phyloP scores from a whole-genome alignment of 1,140 invertebrate species.

The Paracyclopina nana region DNA sequence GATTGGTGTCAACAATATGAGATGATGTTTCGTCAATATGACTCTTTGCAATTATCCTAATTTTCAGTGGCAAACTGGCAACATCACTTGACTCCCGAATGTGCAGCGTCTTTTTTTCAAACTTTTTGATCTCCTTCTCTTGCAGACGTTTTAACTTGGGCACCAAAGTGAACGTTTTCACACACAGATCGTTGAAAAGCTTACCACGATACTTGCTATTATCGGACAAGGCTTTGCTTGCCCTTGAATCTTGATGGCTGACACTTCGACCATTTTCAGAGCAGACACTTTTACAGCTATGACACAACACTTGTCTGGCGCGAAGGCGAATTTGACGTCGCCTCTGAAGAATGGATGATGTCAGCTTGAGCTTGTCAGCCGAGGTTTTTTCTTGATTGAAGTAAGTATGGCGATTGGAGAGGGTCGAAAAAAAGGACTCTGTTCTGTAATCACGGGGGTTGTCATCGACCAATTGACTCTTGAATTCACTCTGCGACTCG shows the following conservation, averaged over 20 bases:
- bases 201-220: not conserved
- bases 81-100: not conserved
- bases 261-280: conserved; percentile 13
- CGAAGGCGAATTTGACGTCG: conserved; percentile 1
- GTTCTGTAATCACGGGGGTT: not conserved
- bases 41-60: not conserved
- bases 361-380: not conserved
- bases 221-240: not conserved
- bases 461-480: conserved; percentile 1
- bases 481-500: too few relatives aligned
- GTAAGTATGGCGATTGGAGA: conserved; percentile 9
- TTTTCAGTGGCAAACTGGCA: not conserved
- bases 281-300: conserved; percentile 11
- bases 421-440: not conserved
- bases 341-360: not conserved
- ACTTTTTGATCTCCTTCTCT: conserved; percentile 1
- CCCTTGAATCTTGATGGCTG: not conserved
- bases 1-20: not conserved
- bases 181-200: not conserved
- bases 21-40: not conserved
- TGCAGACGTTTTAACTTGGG: conserved; percentile 2
- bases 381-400: not conserved
- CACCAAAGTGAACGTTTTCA: not conserved
- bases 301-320: conserved; percentile 13
- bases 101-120: not conserved